A percentile compares a stretch with the other conserved stretches of the same genome.
Conservation (phyloP, 1,140 invertebrate species). For the Triops cancriformis region DNA sequence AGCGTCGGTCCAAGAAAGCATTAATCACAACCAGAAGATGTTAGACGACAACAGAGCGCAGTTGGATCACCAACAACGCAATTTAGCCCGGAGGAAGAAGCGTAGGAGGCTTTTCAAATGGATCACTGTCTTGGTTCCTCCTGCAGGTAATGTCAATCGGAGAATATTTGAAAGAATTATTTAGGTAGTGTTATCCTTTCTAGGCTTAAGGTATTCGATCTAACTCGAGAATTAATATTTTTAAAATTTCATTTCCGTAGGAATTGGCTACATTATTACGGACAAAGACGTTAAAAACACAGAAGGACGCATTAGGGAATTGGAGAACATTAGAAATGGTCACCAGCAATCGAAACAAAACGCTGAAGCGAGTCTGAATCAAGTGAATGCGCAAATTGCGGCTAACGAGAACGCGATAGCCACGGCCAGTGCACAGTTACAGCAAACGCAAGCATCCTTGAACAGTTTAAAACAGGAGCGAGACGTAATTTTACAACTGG, state of each 20-base stretch:
- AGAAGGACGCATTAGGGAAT: not conserved
- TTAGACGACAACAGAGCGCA: not conserved
- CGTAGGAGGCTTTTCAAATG: slow-evolving; percentile 13
- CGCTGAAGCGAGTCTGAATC: not conserved
- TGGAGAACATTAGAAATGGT: not conserved
- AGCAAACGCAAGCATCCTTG: slow-evolving; percentile 11
- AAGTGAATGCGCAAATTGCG: slow-evolving; percentile 12
- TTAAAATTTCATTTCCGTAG: not conserved
- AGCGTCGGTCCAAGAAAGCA: slow-evolving; percentile 17
- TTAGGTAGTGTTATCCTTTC: too few species aligned
- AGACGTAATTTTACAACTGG: slow-evolving; percentile 14
- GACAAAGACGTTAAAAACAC: slow-evolving; percentile 7
- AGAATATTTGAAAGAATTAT: not conserved
- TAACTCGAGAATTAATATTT: not conserved
- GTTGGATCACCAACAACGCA: not conserved
- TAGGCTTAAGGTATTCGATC: too few species aligned
- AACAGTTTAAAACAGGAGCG: not conserved
- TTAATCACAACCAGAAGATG: slow-evolving; percentile 12
- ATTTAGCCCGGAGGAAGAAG: not conserved
- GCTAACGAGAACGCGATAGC: not conserved
- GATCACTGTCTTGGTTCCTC: slow-evolving; percentile 12
- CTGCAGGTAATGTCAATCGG: not conserved
- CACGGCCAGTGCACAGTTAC: not conserved
- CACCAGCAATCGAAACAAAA: slow-evolving; percentile 11
- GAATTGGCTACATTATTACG: not conserved